Conservation (phyloP, 2,888 invertebrate genomes). For the Rhagonycha fulva region DNA sequence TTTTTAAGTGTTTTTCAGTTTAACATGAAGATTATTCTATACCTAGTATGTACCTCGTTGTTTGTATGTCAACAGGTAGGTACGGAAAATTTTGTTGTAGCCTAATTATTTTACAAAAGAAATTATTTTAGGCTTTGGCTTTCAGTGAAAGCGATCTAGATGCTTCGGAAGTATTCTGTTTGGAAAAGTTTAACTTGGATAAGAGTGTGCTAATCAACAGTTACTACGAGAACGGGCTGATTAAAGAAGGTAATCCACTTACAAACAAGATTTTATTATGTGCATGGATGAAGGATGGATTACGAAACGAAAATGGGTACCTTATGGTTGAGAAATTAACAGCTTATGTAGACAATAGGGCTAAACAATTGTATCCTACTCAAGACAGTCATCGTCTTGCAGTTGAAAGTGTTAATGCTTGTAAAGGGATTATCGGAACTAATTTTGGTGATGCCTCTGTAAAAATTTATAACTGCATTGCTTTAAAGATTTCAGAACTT, state of each 20-base stretch:
- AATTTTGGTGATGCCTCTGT: constrained; percentile 6
- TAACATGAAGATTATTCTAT: neutral
- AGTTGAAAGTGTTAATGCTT: constrained; percentile 2
- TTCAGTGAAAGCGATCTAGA: constrained; percentile 11
- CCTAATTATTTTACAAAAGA: neutral
- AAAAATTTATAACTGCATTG: constrained; percentile 13
- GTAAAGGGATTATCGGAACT: constrained; percentile 1
- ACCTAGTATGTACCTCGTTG: neutral
- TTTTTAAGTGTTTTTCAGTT: neutral
- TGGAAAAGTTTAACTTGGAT: constrained; percentile 3
- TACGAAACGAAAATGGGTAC: constrained; percentile 8
- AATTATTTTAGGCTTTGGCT: neutral
- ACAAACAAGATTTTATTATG: constrained; percentile 11
- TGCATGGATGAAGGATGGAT: constrained; percentile 20
- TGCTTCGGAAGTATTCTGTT: constrained; percentile 4
- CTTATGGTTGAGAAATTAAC: neutral
- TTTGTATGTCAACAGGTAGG: neutral
- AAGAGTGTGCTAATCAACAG: constrained; percentile 1
- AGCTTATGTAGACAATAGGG: neutral
- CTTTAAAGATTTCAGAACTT: neutral
- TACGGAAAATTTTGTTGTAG: neutral
- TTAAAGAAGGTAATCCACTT: constrained; percentile 5
- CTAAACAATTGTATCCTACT: neutral
- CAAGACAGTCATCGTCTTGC: neutral
- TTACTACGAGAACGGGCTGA: constrained; percentile 7